These are phyloP conservation scores for Callorhinus ursinus DNA, from an alignment of 2,113 vertebrate species.

Conservation along the genomic window DNA sequence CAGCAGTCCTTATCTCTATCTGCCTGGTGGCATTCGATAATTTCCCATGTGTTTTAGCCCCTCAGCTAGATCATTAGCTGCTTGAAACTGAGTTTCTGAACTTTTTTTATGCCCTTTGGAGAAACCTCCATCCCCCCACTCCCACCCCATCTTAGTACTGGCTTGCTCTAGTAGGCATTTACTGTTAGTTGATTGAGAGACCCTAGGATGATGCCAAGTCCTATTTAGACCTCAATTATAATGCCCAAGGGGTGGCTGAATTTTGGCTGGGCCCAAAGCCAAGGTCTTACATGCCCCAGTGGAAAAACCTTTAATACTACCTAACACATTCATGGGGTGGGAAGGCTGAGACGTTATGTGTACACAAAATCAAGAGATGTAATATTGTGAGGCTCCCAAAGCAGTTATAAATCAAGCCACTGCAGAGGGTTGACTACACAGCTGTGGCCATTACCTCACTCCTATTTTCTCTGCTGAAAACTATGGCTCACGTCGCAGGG, in stretches of 20 bases:
- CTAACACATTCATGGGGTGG: constrained; percentile 9
- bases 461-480: background rate
- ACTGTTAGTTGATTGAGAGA: constrained; percentile 43
- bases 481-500: background rate
- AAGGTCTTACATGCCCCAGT: constrained; percentile 36
- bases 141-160: background rate
- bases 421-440: background rate
- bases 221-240: constrained; percentile 48
- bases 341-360: constrained; percentile 24
- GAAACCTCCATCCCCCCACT: background rate
- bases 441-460: constrained; percentile 29
- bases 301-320: constrained; percentile 57
- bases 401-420: constrained; percentile 47
- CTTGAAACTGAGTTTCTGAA: constrained; percentile 22
- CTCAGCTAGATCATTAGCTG: background rate
- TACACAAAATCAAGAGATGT: constrained; percentile 28
- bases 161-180: background rate
- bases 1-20: background rate
- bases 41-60: background rate
- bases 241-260: constrained; percentile 41
- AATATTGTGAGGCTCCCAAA: constrained; percentile 14
- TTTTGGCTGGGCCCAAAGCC: constrained; percentile 48
- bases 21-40: background rate
- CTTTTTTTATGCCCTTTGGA: background rate
- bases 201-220: constrained; percentile 41